Evolutionary conservation across 2,888 invertebrate species (phyloP).

Genomic region (Amitus sp.): DNA sequence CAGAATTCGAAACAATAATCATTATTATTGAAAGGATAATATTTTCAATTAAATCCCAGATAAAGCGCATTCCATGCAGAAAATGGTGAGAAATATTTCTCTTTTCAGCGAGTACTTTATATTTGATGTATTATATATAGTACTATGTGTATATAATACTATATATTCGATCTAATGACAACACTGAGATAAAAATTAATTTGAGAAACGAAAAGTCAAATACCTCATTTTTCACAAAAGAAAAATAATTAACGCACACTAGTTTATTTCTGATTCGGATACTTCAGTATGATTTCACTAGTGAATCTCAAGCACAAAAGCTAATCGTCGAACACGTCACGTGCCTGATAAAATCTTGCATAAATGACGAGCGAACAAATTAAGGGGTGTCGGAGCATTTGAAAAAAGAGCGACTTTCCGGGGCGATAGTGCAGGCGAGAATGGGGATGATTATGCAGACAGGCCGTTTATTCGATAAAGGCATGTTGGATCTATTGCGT

Average conservation of each 20-base stretch:
- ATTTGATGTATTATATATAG: no score
- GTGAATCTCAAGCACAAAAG: constrained; percentile 10
- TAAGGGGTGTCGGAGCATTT: constrained; percentile 22
- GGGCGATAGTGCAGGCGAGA: constrained; percentile 22
- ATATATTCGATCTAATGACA: no score
- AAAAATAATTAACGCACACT: constrained; percentile 30
- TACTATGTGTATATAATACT: no score
- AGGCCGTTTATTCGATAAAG: constrained; percentile 1
- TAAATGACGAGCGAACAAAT: constrained; percentile 38
- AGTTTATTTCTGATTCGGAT: constrained; percentile 34
- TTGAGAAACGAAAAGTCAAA: no score
- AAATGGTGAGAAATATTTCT: neutral
- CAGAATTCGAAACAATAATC: neutral
- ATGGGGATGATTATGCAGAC: constrained; percentile 28
- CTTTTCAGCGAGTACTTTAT: neutral
- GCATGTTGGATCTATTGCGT: constrained; percentile 53
- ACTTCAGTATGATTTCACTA: no score
- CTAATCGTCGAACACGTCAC: constrained; percentile 19
- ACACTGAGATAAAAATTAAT: no score
- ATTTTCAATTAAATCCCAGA: neutral
- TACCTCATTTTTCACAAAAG: no score
- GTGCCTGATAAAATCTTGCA: constrained; percentile 30
- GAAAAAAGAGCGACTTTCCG: constrained; percentile 32
- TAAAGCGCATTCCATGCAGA: neutral
- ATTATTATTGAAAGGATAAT: neutral